Conservation (phyloP, 2,797 vertebrate species). For the Cyclura pinguis region DNA sequence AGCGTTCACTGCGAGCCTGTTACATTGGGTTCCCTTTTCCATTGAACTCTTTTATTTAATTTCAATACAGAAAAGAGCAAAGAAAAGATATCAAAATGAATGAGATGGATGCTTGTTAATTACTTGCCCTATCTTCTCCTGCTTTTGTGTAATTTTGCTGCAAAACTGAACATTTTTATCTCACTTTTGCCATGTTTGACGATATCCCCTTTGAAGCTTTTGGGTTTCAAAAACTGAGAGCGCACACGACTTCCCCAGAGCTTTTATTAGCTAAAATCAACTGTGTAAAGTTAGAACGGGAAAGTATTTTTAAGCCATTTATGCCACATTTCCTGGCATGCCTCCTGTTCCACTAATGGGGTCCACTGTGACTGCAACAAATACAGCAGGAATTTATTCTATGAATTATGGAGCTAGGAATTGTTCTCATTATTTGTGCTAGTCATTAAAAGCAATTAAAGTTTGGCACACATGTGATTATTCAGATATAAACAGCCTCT, state of each 20-base stretch:
- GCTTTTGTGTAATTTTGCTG: background rate
- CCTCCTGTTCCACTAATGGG: conserved; percentile 25
- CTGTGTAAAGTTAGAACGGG: conserved; percentile 21
- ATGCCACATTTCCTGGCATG: conserved; percentile 50
- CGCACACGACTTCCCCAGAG: conserved; percentile 18
- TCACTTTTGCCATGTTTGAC: background rate
- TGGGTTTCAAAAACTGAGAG: background rate
- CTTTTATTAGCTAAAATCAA: conserved; percentile 54
- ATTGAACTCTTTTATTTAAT: background rate
- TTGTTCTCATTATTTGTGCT: conserved; percentile 68
- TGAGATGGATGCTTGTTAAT: background rate
- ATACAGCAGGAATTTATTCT: conserved; percentile 53
- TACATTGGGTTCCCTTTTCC: too few species aligned
- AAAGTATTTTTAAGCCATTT: conserved; percentile 31
- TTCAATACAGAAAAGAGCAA: background rate
- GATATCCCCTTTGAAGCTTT: background rate
- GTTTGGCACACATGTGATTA: conserved; percentile 60
- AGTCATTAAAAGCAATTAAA: conserved; percentile 74
- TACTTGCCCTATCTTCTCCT: background rate
- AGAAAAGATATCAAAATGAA: background rate
- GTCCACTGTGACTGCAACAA: conserved; percentile 31
- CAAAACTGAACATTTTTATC: background rate
- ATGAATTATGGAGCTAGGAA: conserved; percentile 42
- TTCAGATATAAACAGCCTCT: conserved; percentile 68
- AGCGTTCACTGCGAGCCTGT: background rate